Percentiles rank a stretch among this genome's conserved stretches.
phyloP scores from a whole-genome alignment of 2,797 vertebrate species.

The Erpetoichthys calabaricus region DNA sequence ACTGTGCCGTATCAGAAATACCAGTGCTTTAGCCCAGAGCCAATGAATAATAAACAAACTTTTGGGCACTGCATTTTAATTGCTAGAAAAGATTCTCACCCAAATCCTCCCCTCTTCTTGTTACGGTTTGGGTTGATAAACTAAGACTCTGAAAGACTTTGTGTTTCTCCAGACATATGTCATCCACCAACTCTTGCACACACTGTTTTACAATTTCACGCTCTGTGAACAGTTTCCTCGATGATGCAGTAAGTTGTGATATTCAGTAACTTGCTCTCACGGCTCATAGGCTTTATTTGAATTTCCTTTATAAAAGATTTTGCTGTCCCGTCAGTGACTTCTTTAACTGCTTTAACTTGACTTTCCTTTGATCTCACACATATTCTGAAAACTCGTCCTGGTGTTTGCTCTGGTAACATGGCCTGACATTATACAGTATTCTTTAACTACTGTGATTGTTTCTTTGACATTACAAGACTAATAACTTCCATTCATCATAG shows the following conservation, averaged over 20 bases:
- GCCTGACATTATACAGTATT: not conserved
- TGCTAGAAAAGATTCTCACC: not conserved
- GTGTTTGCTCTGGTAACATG: not conserved
- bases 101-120: not conserved
- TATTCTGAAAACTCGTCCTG: not conserved
- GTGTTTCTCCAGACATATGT: not conserved
- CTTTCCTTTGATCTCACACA: not conserved
- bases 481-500: too few relatives aligned
- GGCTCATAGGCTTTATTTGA: too few relatives aligned
- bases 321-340: too few relatives aligned
- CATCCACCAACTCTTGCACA: not conserved
- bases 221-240: not conserved
- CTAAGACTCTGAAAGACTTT: not conserved
- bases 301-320: too few relatives aligned
- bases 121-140: not conserved
- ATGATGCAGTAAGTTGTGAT: too few relatives aligned
- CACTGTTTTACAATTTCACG: not conserved
- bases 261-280: too few relatives aligned
- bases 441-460: too few relatives aligned
- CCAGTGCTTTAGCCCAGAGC: not conserved
- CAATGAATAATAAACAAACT: not conserved
- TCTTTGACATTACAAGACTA: too few relatives aligned
- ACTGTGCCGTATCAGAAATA: not conserved
- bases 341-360: not conserved
- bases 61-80: not conserved